Conservation (phyloP, 2,888 invertebrate genomes). For the Cistogaster globosa region DNA sequence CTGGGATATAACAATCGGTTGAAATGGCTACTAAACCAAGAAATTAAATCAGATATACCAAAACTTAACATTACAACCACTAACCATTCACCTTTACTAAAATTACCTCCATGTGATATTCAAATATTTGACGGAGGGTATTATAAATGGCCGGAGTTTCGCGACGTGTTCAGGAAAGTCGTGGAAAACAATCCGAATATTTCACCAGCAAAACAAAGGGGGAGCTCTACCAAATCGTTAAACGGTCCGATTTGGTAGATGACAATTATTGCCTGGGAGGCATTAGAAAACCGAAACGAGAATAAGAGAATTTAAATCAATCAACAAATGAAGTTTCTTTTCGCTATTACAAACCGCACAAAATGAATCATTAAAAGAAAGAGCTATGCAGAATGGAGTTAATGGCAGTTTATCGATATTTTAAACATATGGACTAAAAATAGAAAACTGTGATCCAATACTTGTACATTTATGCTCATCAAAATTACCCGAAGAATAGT, state of each 20-base stretch:
- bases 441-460: background rate
- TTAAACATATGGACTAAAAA: background rate
- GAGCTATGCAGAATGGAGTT: background rate
- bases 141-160: background rate
- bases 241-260: slow-evolving; percentile 24
- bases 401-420: background rate
- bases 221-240: slow-evolving; percentile 36
- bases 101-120: background rate
- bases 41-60: background rate
- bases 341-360: background rate
- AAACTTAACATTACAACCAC: background rate
- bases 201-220: slow-evolving; percentile 28
- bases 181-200: slow-evolving; percentile 7
- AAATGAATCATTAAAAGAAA: background rate
- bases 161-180: slow-evolving; percentile 14
- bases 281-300: slow-evolving; percentile 19
- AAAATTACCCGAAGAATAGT: slow-evolving; percentile 19
- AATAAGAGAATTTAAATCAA: slow-evolving; percentile 6
- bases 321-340: background rate
- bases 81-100: background rate
- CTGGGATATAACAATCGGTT: too few species aligned
- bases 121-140: background rate
- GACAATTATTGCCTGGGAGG: slow-evolving; percentile 33
- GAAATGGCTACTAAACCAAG: too few species aligned
- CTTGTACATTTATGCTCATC: slow-evolving; percentile 2